Conservation (phyloP, 37 sponge, comb jelly and placozoan species). For the Agelas oroides region DNA sequence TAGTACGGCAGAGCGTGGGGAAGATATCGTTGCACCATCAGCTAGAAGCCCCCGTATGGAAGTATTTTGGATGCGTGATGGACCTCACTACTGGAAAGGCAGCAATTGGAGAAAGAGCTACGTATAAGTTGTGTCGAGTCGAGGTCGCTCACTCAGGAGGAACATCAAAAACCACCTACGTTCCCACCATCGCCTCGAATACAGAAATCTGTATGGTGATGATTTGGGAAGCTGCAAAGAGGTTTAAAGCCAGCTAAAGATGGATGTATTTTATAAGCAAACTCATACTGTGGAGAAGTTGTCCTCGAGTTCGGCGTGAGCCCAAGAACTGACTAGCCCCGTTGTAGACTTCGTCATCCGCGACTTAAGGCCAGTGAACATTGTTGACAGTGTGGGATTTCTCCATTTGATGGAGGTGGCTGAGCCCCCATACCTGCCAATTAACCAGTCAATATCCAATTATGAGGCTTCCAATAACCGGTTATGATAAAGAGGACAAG, state of each 20-base stretch:
- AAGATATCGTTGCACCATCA: constrained; percentile 5
- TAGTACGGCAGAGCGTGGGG: neutral
- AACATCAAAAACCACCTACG: neutral
- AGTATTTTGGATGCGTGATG: neutral
- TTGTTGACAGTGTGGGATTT: constrained; percentile 19
- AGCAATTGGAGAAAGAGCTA: neutral
- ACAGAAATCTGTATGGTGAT: neutral
- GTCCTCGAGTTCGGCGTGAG: neutral
- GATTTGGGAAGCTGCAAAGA: neutral
- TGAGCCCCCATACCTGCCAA: neutral
- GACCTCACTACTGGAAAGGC: constrained; percentile 2
- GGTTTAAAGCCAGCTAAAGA: neutral
- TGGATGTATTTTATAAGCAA: neutral
- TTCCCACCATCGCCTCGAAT: neutral
- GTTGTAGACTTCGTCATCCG: neutral
- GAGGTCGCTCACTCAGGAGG: too few species aligned
- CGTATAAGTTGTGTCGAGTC: neutral
- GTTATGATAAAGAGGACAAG: too few species aligned
- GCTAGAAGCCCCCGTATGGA: neutral
- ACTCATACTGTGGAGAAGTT: neutral
- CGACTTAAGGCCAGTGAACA: constrained; percentile 5
- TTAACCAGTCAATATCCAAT: too few species aligned
- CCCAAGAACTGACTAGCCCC: neutral
- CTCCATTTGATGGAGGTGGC: constrained; percentile 10
- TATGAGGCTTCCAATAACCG: too few species aligned